A percentile compares a stretch with the other conserved stretches of the same genome.
Evolutionary conservation across 2,888 invertebrate species (phyloP).

Genomic region (Heliconius sara): DNA sequence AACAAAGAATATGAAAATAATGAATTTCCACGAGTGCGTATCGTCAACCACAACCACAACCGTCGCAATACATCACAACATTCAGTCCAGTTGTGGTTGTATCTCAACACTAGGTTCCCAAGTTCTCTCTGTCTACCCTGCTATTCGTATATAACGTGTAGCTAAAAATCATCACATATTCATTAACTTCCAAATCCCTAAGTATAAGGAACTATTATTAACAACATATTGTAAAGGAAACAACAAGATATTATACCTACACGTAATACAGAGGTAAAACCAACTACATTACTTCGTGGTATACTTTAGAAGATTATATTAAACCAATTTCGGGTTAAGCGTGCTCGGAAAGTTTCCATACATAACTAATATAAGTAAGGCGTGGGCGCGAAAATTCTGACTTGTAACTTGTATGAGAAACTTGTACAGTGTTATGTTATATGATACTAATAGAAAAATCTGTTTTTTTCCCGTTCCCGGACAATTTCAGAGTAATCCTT

Average conservation of each 20-base stretch:
- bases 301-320: constrained; percentile 11
- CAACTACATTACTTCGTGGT: constrained; percentile 11
- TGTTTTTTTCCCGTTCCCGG: no score
- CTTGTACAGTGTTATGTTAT: background rate
- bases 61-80: background rate
- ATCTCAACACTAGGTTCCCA: background rate
- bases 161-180: background rate
- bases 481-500: no score
- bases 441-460: background rate
- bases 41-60: background rate
- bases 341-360: constrained; percentile 18
- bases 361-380: constrained; percentile 11
- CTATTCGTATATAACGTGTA: background rate
- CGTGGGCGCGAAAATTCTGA: background rate
- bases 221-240: background rate
- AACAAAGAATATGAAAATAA: background rate
- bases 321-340: constrained; percentile 16
- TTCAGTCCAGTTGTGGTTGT: no score
- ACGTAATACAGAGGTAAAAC: background rate
- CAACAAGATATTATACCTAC: background rate
- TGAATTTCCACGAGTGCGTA: background rate
- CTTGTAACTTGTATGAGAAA: background rate
- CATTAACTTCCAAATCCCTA: no score
- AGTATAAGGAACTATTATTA: background rate
- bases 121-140: background rate